Base-by-base conservation (phyloP, 2,113 vertebrate species). In the Holacanthus passer region DNA sequence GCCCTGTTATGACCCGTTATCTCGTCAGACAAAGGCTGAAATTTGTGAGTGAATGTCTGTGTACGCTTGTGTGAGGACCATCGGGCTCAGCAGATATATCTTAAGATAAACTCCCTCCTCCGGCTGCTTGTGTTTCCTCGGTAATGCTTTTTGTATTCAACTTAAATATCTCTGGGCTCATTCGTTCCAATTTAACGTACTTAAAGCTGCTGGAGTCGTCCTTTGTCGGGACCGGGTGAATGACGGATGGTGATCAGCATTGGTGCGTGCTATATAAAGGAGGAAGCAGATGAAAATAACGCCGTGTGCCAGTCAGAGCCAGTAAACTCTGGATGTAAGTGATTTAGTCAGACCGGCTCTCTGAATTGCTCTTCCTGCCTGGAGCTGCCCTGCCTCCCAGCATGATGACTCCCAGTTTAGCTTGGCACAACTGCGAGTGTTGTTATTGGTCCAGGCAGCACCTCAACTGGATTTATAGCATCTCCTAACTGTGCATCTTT, bases 81-180 rank as follows among this genome's bases (percentile, higher is more conserved):
- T 70, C n/a, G 9, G 24, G 45, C 55, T 91, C 77, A 86, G 76
- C 73, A 65, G 71, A 69, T 82, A n/a, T 56, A 62, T 68, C n/a
- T 32, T 1, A 7, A 73, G 68, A 79, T 79, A 78, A 39, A 68
- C 41, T 29, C 12, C 3, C 8, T 31, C 32, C 43, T 56, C 29
- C 29, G 29, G 47, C 43, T 66, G 50, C 45, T 55, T 4, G 31
- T 72, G 53, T 84, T 75, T 48, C 56, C 37, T 43, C 29, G 59
- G 56, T 41, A 5, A 12, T 16, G 47, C 53, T 73, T 69, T n/a
- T 55, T 70, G 32, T 66, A 20, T 71, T 77, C 37, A 45, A 27
- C 17, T 76, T 53, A 66, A 41, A 31, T 17, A 59, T 41, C 1
- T 62, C 17, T 31, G n/a, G 59, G 41, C 24, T 37, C n/a, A 16